A percentile compares a stretch with the other conserved stretches of the same genome.
These are phyloP conservation scores for Meandrina meandrites DNA, from an alignment of 92 coral and sea anemone genomes.

Conservation along the genomic window DNA sequence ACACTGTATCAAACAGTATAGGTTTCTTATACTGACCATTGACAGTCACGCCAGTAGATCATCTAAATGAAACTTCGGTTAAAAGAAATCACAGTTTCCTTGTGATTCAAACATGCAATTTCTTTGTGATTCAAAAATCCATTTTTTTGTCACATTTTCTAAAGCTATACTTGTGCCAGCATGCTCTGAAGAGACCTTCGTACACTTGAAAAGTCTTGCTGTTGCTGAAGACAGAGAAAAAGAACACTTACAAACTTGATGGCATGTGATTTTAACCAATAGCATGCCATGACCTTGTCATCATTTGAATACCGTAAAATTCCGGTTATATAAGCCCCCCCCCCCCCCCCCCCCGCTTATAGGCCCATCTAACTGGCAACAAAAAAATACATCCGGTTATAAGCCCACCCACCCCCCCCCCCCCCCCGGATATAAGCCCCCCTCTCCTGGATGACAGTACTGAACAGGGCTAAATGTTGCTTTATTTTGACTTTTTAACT, in stretches of 20 bases:
- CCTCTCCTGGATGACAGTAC: too few species aligned
- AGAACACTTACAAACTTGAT: background rate
- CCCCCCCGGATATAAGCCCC: too few species aligned
- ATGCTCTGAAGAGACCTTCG: constrained; percentile 96
- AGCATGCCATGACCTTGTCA: background rate
- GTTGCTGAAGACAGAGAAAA: constrained; percentile 77
- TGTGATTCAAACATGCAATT: background rate
- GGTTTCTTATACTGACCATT: background rate
- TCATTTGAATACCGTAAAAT: too few species aligned
- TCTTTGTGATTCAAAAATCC: background rate
- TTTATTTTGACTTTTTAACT: too few species aligned
- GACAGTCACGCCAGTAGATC: background rate
- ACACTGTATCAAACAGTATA: background rate
- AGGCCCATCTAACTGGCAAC: too few species aligned
- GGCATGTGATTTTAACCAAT: background rate
- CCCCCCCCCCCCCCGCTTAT: too few species aligned
- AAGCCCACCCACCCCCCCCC: too few species aligned
- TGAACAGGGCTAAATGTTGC: too few species aligned
- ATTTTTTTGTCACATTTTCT: background rate
- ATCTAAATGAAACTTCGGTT: background rate
- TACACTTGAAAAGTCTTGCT: constrained; percentile 96
- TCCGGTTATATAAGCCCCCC: too few species aligned
- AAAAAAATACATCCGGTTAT: too few species aligned
- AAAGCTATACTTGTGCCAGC: constrained; percentile 91
- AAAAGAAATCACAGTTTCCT: background rate